Evolutionary conservation across 2,888 invertebrate genomes (phyloP), one percentile per base, ranked within the genome.

Genomic region (Tetragnatha montana): DNA sequence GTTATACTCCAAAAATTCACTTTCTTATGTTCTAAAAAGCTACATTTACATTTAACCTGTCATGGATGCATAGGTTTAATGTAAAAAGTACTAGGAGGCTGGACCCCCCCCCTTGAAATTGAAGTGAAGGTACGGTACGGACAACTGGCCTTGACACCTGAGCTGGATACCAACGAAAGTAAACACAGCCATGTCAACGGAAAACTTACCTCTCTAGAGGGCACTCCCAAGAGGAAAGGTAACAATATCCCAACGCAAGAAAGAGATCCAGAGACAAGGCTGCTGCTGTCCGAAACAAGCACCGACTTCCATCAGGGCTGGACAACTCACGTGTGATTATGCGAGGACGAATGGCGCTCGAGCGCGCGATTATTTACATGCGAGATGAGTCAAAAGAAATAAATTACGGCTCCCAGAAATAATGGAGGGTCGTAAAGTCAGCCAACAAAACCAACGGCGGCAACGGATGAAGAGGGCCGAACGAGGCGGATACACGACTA

Each of bases 341-440:
- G 76, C 60, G 50, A 60, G 87, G 50, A 49, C 81, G 87, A 81
- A 87, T 75, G 21, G 70, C 17, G 81, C 69, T 87, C 76, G 68
- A 71, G 71, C 69, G 71, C 69, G 87, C 76, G 81, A 87, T 87
- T 87, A 87, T 87, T 87, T 87, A 87, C 81, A 87, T 87, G 87
- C 75, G 76, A 74, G 81, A 87, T 81, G 87, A 87, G 87, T 80
- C 81, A 81, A 87, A 69, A 76, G 81, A 81, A 87, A 87, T 87
- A 81, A 87, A 87, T 81, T 81, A 81, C 76, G 35, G 21, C 47
- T 14, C 70, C 8, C 12, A 60, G 81, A 87, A 81, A 81, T 81
- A 87, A 87, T 71, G 81, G 74, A 75, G 35, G 81, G 76, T 81
- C 87, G 81, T 81, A 81, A 87, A 87, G 81, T 75, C 81, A 74